Conservation (phyloP, 1,140 invertebrate species). For the Drosophila lacertosa region DNA sequence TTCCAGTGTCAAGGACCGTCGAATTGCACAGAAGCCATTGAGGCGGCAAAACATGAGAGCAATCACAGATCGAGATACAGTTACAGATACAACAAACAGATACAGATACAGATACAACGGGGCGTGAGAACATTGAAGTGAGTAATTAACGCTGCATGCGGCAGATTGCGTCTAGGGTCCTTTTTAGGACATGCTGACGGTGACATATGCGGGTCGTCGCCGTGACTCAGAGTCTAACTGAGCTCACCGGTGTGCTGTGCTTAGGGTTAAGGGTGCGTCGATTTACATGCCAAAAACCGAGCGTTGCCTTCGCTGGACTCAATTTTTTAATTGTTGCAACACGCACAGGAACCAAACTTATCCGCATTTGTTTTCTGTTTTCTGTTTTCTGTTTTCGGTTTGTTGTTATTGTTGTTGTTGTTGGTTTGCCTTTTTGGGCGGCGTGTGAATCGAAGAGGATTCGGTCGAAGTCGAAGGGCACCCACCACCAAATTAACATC, state of each 20-base stretch:
- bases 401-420: constrained; percentile 71
- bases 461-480: constrained; percentile 29
- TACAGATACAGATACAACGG: constrained; percentile 61
- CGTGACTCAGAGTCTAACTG: constrained; percentile 35
- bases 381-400: too few species aligned
- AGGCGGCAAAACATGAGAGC: constrained; percentile 80
- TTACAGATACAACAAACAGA: constrained; percentile 49
- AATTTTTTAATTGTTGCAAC: constrained; percentile 80
- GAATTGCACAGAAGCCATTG: constrained; percentile 55
- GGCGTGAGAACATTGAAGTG: constrained; percentile 78
- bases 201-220: constrained; percentile 76
- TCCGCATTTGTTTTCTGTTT: constrained; percentile 50
- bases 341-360: constrained; percentile 57
- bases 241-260: constrained; percentile 30
- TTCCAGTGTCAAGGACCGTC: constrained; percentile 55
- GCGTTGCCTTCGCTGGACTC: constrained; percentile 21
- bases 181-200: constrained; percentile 18
- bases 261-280: constrained; percentile 59
- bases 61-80: constrained; percentile 76
- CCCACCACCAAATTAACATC: constrained; percentile 73
- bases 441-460: constrained; percentile 68
- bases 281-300: constrained; percentile 62
- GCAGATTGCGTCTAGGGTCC: constrained; percentile 67
- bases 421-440: constrained; percentile 49
- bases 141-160: constrained; percentile 80